Evolutionary conservation across 2,888 invertebrate genomes (phyloP).

Genomic region (Tipula helvola): DNA sequence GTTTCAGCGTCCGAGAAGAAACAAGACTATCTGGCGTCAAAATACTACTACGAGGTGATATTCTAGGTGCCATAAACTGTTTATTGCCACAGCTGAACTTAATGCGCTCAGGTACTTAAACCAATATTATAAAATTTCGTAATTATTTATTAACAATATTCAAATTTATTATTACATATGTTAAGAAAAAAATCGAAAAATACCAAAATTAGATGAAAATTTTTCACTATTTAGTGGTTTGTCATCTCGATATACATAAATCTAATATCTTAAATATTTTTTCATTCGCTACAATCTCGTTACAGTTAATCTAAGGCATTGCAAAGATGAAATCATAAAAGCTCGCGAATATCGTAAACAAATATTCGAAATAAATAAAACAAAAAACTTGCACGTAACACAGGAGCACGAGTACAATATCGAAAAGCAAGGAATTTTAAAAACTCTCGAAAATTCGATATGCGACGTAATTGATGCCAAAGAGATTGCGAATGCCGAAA

Average conservation of each 20-base stretch:
- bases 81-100: constrained; percentile 15
- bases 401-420: neutral
- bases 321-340: neutral
- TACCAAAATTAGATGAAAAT: constrained; percentile 12
- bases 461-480: neutral
- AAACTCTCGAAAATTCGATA: neutral
- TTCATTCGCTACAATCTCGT: neutral
- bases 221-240: constrained; percentile 16
- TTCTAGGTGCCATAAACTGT: constrained; percentile 16
- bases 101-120: constrained; percentile 13
- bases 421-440: neutral
- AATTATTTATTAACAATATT: neutral
- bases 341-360: neutral
- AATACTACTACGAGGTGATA: constrained; percentile 16
- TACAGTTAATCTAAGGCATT: neutral
- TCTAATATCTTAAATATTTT: neutral
- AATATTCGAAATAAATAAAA: neutral
- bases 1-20: neutral
- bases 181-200: constrained; percentile 12
- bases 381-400: neutral
- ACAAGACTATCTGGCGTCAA: constrained; percentile 11
- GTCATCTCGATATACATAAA: neutral
- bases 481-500: neutral
- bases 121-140: neutral
- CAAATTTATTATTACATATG: constrained; percentile 4